phyloP scores from a whole-genome alignment of 2,888 invertebrate species.

The Melinaea menophilus region DNA sequence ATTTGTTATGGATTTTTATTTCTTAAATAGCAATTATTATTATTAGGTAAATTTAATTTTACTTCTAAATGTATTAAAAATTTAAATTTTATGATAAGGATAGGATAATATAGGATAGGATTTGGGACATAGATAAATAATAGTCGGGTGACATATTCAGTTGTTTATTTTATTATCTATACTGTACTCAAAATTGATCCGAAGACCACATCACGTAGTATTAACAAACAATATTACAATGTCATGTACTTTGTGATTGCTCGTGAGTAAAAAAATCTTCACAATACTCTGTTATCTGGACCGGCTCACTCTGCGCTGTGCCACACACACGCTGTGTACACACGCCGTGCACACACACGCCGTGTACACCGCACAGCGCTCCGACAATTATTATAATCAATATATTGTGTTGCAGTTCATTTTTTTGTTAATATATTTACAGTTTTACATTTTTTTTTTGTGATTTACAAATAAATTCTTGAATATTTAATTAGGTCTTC shows the following conservation, averaged over 20 bases:
- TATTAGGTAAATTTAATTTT: too few relatives aligned
- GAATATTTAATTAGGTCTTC: constrained; percentile 78
- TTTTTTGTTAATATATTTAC: constrained; percentile 78
- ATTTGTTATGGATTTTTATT: too few relatives aligned
- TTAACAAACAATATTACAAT: constrained; percentile 80
- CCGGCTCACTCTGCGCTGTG: constrained; percentile 59
- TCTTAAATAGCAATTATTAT: too few relatives aligned
- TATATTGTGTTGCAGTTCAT: constrained; percentile 76
- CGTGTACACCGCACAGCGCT: too few relatives aligned
- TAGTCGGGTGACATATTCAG: constrained; percentile 79
- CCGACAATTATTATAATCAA: constrained; percentile 44
- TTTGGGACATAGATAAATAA: constrained; percentile 45
- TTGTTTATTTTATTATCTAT: constrained; percentile 86
- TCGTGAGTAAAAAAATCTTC: constrained; percentile 77
- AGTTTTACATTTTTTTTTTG: constrained; percentile 78
- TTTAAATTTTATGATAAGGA: too few relatives aligned
- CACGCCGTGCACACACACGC: too few relatives aligned
- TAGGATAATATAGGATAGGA: background rate
- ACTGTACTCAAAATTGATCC: constrained; percentile 87
- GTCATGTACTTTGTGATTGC: constrained; percentile 78
- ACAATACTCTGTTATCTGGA: constrained; percentile 78
- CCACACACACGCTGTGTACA: too few relatives aligned
- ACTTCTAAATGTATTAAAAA: too few relatives aligned
- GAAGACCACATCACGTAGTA: constrained; percentile 85
- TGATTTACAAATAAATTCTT: constrained; percentile 79